A percentile compares a stretch with the other conserved stretches of the same genome.
Evolutionary conservation across 2,113 vertebrate species (phyloP).

Genomic region (Malurus elegans): DNA sequence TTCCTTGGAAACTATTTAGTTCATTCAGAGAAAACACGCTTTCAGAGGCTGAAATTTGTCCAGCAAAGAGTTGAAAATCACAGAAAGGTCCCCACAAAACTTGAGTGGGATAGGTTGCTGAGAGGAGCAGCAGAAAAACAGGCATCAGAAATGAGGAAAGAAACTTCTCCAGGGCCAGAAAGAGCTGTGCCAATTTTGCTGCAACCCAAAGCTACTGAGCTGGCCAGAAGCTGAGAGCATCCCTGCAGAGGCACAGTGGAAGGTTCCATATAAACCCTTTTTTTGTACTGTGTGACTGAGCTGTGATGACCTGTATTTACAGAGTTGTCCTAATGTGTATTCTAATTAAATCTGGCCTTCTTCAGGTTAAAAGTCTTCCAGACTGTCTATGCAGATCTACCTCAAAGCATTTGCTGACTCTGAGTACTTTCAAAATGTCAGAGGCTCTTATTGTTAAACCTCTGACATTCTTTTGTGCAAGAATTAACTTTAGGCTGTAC

Average conservation of each 20-base stretch:
- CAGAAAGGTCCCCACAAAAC: background rate
- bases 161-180: background rate
- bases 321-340: background rate
- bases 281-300: background rate
- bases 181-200: background rate
- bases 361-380: background rate
- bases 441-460: background rate
- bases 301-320: background rate
- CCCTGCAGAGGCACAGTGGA: background rate
- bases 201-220: conserved; percentile 3
- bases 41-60: background rate
- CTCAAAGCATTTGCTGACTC: background rate
- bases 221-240: conserved; percentile 22
- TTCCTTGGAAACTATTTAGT: background rate
- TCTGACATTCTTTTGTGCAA: background rate
- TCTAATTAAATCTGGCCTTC: background rate
- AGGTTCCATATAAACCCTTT: background rate
- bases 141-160: background rate
- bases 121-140: background rate
- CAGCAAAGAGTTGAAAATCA: background rate
- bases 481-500: background rate
- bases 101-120: background rate
- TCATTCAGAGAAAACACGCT: background rate
- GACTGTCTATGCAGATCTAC: background rate
- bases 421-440: background rate